These are phyloP conservation scores for Drosophila ananassae DNA, from an alignment of 1,140 invertebrate species.

Conservation along the genomic window DNA sequence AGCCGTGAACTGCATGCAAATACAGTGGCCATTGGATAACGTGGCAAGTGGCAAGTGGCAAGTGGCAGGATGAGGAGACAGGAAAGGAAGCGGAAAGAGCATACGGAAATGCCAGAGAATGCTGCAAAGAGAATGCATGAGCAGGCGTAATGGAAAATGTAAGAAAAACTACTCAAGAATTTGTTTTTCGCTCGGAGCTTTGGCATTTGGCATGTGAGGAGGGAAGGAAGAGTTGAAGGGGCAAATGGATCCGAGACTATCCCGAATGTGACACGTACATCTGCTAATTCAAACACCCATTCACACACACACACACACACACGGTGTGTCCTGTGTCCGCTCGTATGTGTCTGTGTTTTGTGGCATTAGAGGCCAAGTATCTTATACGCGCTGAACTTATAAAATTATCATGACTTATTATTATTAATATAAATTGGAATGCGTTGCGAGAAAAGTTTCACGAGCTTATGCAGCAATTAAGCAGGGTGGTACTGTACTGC, in stretches of 20 bases:
- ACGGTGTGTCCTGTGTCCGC: too few relatives aligned
- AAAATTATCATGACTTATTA: conserved; percentile 45
- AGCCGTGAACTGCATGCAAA: conserved; percentile 43
- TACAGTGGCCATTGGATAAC: conserved; percentile 2
- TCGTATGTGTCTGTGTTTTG: not conserved
- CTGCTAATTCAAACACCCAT: conserved; percentile 47
- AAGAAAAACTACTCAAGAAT: conserved; percentile 45
- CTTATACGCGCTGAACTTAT: conserved; percentile 30
- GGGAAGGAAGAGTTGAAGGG: conserved; percentile 13
- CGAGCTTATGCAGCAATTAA: conserved; percentile 27
- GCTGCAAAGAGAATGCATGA: conserved; percentile 46
- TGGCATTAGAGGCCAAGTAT: conserved; percentile 6
- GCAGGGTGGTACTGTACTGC: conserved; percentile 14
- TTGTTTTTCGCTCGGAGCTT: conserved; percentile 37
- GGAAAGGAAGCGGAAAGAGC: conserved; percentile 24
- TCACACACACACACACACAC: conserved; percentile 6
- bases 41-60: not conserved
- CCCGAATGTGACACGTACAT: conserved; percentile 42
- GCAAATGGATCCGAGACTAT: not conserved
- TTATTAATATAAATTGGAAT: conserved; percentile 44
- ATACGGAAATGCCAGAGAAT: conserved; percentile 34
- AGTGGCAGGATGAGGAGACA: not conserved
- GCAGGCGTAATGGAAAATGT: conserved; percentile 49
- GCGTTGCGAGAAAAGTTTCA: conserved; percentile 20
- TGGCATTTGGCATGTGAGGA: conserved; percentile 37